These are phyloP conservation scores for Lasiommata megera DNA, from an alignment of 2,888 invertebrate species.

Conservation along the genomic window DNA sequence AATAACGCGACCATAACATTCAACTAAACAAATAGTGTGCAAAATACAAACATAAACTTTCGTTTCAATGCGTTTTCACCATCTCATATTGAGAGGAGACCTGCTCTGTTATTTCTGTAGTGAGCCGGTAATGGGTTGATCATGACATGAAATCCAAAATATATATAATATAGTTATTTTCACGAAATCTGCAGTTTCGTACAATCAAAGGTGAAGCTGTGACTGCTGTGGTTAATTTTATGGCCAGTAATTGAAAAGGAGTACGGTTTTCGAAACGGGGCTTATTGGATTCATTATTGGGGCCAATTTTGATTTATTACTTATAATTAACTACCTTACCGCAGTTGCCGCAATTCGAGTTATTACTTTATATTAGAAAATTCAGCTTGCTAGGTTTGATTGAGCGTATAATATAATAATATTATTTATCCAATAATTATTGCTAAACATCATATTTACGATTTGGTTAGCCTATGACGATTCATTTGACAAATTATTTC, in stretches of 20 bases:
- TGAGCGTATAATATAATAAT: background rate
- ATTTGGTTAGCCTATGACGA: no score
- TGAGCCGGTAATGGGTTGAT: no score
- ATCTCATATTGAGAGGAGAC: no score
- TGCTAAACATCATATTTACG: background rate
- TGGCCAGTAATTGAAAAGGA: conserved; percentile 20
- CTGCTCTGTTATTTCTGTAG: no score
- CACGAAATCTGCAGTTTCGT: background rate
- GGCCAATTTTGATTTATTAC: conserved; percentile 28
- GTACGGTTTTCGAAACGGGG: conserved; percentile 11
- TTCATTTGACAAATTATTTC: no score
- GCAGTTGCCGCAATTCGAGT: conserved; percentile 9
- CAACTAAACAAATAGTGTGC: no score
- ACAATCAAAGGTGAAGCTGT: conserved; percentile 6
- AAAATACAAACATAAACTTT: no score
- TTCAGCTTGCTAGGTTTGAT: conserved; percentile 7
- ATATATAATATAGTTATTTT: no score
- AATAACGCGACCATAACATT: no score
- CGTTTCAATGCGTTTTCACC: no score
- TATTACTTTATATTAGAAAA: conserved; percentile 22
- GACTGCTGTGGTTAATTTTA: conserved; percentile 15
- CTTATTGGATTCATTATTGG: conserved; percentile 16
- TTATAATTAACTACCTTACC: conserved; percentile 23
- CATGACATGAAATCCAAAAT: no score
- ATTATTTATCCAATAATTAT: background rate